Percentiles rank a stretch among this genome's conserved stretches.
Conservation (phyloP, 2,797 vertebrate species). For the Myotis planiceps region DNA sequence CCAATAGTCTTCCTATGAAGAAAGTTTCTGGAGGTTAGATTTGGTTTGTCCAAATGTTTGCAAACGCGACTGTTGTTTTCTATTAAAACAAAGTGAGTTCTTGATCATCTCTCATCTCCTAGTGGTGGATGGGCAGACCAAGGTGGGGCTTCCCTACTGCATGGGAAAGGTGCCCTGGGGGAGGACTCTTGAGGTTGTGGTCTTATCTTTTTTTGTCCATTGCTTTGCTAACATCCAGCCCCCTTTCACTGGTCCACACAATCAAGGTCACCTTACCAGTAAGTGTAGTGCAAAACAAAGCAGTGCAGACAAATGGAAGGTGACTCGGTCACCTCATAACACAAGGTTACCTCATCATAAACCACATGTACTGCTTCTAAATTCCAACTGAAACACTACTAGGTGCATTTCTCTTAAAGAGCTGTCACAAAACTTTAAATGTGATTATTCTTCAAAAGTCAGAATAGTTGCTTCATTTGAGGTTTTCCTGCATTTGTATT, state of each 20-base stretch:
- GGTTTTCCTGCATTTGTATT: not conserved
- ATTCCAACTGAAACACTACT: not conserved
- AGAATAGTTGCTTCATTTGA: not conserved
- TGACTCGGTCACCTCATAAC: no score
- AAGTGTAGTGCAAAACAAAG: rapidly evolving
- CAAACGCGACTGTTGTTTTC: not conserved
- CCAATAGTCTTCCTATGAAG: not conserved
- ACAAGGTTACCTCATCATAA: not conserved
- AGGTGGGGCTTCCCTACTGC: not conserved
- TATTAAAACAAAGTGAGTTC: no score
- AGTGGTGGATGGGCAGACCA: rapidly evolving
- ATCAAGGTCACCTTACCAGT: not conserved
- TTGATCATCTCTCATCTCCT: no score
- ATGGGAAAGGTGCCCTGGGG: not conserved
- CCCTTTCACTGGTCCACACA: not conserved
- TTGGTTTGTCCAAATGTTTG: not conserved
- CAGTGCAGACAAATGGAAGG: not conserved
- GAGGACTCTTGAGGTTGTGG: rapidly evolving
- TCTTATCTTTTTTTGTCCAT: not conserved
- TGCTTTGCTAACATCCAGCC: not conserved
- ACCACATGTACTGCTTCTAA: not conserved
- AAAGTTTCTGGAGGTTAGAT: not conserved
- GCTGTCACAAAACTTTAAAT: not conserved
- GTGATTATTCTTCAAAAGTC: not conserved
- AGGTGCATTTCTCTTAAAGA: not conserved